Evolutionary conservation across 2,797 vertebrate genomes (phyloP).

Genomic region (Halcyon smyrnensis): DNA sequence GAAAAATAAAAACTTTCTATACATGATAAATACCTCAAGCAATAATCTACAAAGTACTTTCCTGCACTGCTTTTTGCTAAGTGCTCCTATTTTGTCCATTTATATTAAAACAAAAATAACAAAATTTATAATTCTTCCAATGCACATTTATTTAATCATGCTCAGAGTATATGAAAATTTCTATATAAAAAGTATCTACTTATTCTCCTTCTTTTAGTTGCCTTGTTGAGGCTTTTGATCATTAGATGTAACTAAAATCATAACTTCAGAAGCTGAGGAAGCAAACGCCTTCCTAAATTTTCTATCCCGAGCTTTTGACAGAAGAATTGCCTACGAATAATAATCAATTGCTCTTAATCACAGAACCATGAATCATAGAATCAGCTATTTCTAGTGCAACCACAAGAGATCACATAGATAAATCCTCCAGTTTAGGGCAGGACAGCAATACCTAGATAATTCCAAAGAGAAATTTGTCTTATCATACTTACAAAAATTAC

Average conservation of each 20-base stretch:
- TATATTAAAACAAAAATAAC: constrained; percentile 18
- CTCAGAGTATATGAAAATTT: not conserved
- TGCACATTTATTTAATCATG: not conserved
- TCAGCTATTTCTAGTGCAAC: not conserved
- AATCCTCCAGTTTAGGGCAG: not conserved
- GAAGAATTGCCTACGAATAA: not conserved
- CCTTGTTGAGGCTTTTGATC: not conserved
- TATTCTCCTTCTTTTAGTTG: not conserved
- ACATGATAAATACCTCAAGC: not conserved
- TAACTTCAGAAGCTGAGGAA: not conserved
- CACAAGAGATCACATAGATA: not conserved
- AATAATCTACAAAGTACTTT: not conserved
- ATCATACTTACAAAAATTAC: not conserved
- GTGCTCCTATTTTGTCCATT: not conserved
- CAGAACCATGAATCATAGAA: not conserved
- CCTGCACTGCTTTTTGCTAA: not conserved
- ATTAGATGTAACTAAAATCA: not conserved
- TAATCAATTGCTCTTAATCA: not conserved
- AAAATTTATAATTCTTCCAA: not conserved
- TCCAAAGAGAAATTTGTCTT: not conserved
- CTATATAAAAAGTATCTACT: not conserved
- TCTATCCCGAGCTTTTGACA: not conserved
- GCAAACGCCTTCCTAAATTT: not conserved
- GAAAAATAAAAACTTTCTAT: constrained; percentile 33
- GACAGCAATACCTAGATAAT: not conserved